Conservation (phyloP, 2,113 vertebrate species). For the Athene noctua region DNA sequence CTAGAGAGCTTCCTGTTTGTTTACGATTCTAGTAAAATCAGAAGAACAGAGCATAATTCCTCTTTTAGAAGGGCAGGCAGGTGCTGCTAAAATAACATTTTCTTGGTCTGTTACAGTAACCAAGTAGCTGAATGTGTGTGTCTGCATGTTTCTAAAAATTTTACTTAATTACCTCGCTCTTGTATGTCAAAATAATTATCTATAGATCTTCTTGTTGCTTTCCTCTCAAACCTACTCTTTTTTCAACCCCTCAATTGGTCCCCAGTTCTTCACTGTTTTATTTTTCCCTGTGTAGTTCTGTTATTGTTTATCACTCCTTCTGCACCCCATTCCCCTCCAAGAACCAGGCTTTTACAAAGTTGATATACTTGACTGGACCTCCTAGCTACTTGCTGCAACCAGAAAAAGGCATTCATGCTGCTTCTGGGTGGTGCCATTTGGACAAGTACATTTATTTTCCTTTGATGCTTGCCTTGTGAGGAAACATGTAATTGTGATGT, state of each 20-base stretch:
- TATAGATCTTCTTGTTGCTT: not conserved
- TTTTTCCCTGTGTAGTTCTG: not conserved
- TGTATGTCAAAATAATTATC: not conserved
- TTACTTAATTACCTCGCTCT: not conserved
- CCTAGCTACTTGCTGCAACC: not conserved
- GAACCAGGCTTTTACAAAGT: not conserved
- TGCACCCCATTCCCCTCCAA: not conserved
- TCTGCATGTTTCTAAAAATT: not conserved
- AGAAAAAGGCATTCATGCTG: not conserved
- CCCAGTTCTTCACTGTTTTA: not conserved
- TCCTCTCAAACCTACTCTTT: not conserved
- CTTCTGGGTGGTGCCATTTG: not conserved
- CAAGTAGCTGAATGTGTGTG: not conserved
- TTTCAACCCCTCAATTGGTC: accelerated
- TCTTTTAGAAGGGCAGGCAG: not conserved
- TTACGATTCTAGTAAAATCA: not conserved
- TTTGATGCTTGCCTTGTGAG: not conserved
- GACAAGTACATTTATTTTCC: not conserved
- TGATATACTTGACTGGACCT: not conserved
- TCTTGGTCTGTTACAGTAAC: not conserved
- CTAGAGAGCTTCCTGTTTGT: not conserved
- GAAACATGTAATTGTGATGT: not conserved
- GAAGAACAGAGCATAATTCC: not conserved
- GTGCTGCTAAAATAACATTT: not conserved
- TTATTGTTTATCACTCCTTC: not conserved